Evolutionary conservation across 2,888 invertebrate species (phyloP).

Genomic region (Caenorhabditis zanzibari): DNA sequence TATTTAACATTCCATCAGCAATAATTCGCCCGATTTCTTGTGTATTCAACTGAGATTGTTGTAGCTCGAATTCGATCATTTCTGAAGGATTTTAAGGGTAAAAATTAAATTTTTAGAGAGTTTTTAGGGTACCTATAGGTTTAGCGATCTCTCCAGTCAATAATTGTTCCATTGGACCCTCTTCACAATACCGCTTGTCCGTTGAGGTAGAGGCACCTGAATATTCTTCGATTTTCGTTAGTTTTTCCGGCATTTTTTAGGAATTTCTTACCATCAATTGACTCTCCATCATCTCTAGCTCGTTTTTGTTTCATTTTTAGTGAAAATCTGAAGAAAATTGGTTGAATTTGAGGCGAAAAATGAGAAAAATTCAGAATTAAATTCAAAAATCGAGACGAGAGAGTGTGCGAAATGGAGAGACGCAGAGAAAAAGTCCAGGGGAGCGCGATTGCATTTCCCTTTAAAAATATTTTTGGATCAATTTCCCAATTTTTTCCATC

Average conservation of each 20-base stretch:
- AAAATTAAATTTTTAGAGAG: too few species aligned
- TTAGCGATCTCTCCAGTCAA: not conserved
- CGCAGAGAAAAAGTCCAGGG: conserved; percentile 3
- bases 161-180: not conserved
- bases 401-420: not conserved
- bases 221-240: not conserved
- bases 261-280: conserved; percentile 1
- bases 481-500: not conserved
- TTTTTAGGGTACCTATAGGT: not conserved
- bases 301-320: conserved; percentile 25
- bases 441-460: conserved; percentile 39
- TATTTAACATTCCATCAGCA: conserved; percentile 40
- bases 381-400: not conserved
- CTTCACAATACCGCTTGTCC: not conserved
- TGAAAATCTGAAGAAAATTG: not conserved
- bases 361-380: conserved; percentile 3
- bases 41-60: conserved; percentile 27
- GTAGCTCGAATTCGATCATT: conserved; percentile 32
- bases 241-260: not conserved
- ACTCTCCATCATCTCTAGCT: not conserved
- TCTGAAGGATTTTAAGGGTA: too few species aligned
- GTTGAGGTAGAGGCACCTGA: not conserved
- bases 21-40: conserved; percentile 56
- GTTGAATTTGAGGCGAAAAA: not conserved
- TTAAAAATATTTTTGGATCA: not conserved